Evolutionary conservation across 2,888 invertebrate species (phyloP).

Genomic region (Zonitis immaculata): DNA sequence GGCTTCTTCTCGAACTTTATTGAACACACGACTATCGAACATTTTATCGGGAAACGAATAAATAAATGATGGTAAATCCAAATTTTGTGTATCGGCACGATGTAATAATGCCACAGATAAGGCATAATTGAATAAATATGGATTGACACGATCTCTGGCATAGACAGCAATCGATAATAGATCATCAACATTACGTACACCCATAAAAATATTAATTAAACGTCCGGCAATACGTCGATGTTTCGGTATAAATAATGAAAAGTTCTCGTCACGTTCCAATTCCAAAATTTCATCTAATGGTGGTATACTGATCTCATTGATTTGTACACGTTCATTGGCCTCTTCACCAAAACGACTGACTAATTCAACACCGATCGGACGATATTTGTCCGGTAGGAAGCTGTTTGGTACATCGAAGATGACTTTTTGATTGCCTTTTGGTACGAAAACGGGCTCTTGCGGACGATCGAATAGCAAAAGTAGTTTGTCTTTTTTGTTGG

Average conservation of each 20-base stretch:
- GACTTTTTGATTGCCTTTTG: conserved; percentile 62
- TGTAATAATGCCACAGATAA: conserved; percentile 72
- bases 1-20: conserved; percentile 64
- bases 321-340: conserved; percentile 51
- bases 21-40: conserved; percentile 68
- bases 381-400: conserved; percentile 56
- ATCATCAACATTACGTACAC: conserved; percentile 67
- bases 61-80: conserved; percentile 68
- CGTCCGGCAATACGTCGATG: conserved; percentile 68
- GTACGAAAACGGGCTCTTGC: conserved; percentile 69
- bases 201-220: conserved; percentile 65
- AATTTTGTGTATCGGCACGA: conserved; percentile 63
- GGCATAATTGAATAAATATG: conserved; percentile 75
- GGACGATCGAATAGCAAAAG: conserved; percentile 69
- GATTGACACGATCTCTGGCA: conserved; percentile 70
- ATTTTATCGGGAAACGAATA: conserved; percentile 81
- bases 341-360: conserved; percentile 59
- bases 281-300: conserved; percentile 55
- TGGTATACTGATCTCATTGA: conserved; percentile 55
- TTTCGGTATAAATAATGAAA: conserved; percentile 68
- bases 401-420: conserved; percentile 58
- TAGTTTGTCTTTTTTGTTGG: background rate
- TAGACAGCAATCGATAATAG: conserved; percentile 66
- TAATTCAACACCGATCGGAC: conserved; percentile 55
- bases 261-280: conserved; percentile 58